Percentiles rank a stretch among this genome's conserved stretches.
These are phyloP conservation scores for Gorsachius goisagi DNA, from an alignment of 2,113 vertebrate species.

Conservation along the genomic window DNA sequence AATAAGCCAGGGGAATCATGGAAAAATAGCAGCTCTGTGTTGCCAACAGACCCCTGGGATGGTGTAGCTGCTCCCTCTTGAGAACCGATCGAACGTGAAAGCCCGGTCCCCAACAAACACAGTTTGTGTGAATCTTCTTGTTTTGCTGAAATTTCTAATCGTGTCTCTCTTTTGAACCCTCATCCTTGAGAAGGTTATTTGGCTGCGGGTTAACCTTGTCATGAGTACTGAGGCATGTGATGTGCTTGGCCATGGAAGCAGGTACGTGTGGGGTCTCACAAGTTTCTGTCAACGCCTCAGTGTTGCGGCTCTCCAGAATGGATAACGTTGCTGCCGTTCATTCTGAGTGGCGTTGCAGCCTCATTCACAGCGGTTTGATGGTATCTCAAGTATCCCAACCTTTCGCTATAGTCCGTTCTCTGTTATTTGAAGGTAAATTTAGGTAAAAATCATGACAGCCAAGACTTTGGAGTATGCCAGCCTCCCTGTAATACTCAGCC, in stretches of 20 bases:
- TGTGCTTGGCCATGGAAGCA: neutral
- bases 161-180: neutral
- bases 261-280: neutral
- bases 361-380: accelerated
- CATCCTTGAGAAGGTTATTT: neutral
- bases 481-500: neutral
- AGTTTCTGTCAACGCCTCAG: neutral
- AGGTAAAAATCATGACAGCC: neutral
- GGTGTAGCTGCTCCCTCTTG: neutral
- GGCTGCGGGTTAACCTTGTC: neutral
- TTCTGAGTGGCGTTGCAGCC: neutral
- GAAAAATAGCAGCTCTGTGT: neutral
- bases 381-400: neutral
- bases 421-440: neutral
- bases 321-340: neutral
- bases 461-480: neutral
- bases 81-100: neutral
- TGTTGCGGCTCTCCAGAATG: neutral
- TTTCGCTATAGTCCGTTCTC: neutral
- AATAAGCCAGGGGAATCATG: neutral
- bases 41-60: neutral
- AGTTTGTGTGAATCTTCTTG: neutral
- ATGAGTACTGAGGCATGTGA: neutral
- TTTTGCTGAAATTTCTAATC: neutral
- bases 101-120: neutral